A percentile compares a stretch with the other conserved stretches of the same genome.
Conservation (phyloP, 2,797 vertebrate genomes). For the Mus spretus region DNA sequence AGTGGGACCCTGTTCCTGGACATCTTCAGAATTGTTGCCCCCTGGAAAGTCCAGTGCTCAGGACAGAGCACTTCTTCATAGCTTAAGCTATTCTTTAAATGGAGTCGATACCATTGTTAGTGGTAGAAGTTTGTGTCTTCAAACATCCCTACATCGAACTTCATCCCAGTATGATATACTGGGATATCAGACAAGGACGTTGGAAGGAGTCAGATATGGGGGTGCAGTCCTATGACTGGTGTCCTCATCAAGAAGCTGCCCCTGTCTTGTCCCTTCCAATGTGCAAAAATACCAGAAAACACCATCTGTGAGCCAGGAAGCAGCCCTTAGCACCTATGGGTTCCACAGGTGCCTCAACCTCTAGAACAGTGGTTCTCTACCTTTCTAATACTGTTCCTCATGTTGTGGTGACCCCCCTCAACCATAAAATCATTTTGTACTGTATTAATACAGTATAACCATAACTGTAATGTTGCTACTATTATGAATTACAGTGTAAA, state of each 20-base stretch:
- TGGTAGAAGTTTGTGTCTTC: neutral
- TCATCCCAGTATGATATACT: neutral
- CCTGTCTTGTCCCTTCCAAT: neutral
- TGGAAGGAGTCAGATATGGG: neutral
- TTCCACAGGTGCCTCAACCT: neutral
- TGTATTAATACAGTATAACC: neutral
- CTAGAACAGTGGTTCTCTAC: neutral
- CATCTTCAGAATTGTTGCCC: neutral
- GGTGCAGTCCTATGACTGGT: neutral
- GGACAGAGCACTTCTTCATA: neutral
- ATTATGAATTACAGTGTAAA: neutral
- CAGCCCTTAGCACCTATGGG: no score
- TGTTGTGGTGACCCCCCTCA: no score
- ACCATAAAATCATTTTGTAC: neutral
- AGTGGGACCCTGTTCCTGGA: no score
- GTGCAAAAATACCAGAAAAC: no score
- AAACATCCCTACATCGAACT: neutral
- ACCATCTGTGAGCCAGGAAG: neutral
- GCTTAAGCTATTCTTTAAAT: neutral
- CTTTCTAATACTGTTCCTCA: neutral
- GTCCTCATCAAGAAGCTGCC: neutral
- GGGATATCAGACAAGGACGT: neutral
- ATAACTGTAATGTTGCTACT: neutral
- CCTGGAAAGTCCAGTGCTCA: neutral
- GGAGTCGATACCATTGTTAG: neutral